Percentiles rank a stretch among this genome's conserved stretches.
These are phyloP conservation scores for Xiphorhynchus erythropygius DNA, from an alignment of 2,797 vertebrate species.

Conservation along the genomic window DNA sequence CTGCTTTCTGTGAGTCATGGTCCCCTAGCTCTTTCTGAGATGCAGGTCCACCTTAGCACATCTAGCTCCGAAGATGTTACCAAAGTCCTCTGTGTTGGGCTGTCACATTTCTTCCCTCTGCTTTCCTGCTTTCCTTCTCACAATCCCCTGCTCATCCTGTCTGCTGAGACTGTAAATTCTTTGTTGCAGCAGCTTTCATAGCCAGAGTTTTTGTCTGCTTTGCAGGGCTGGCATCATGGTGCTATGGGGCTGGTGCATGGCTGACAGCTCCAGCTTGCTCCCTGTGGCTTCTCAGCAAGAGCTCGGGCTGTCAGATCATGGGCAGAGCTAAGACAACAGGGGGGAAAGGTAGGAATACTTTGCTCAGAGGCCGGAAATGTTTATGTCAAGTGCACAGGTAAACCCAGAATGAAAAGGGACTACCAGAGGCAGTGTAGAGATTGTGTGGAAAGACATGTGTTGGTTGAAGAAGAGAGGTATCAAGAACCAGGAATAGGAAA, in stretches of 20 bases:
- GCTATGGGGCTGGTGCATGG: neutral
- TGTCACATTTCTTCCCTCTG: conserved; percentile 6
- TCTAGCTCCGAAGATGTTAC: neutral
- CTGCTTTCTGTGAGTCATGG: neutral
- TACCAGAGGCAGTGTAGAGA: fast-evolving
- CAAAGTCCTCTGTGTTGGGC: neutral
- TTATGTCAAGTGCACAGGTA: neutral
- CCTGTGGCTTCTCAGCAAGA: neutral
- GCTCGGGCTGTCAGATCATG: fast-evolving
- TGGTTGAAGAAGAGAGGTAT: neutral
- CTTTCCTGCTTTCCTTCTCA: neutral
- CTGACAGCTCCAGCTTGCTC: neutral
- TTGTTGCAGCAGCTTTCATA: neutral
- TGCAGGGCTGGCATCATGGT: neutral
- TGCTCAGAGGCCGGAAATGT: neutral
- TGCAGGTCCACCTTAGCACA: neutral
- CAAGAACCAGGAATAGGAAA: neutral
- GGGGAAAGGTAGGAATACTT: neutral
- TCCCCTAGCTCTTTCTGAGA: neutral
- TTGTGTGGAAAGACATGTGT: neutral
- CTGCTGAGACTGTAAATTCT: neutral
- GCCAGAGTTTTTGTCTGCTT: neutral
- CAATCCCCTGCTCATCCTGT: neutral
- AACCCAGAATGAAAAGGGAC: neutral
- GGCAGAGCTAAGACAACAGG: neutral